A percentile compares a stretch with the other conserved stretches of the same genome.
Evolutionary conservation across 2,888 invertebrate genomes (phyloP).

Genomic region (Oligia strigilis): DNA sequence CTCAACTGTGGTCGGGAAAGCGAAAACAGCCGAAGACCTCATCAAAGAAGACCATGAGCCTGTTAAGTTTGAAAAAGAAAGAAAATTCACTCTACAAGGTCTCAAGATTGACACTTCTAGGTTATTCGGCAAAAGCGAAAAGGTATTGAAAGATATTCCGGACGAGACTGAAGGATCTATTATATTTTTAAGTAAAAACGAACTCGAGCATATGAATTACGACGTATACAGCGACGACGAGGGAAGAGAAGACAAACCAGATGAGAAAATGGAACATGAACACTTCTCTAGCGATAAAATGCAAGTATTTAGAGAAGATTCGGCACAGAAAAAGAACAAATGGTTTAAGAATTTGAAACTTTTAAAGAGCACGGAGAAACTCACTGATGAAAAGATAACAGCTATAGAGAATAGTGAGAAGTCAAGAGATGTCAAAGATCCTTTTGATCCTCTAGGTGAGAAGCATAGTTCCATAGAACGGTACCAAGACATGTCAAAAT

Average conservation of each 20-base stretch:
- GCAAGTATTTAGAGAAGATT: conserved; percentile 89
- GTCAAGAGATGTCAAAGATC: conserved; percentile 87
- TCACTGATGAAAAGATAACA: conserved; percentile 86
- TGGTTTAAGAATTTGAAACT: conserved; percentile 92
- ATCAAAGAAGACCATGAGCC: conserved; percentile 90
- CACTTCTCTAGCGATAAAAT: conserved; percentile 87
- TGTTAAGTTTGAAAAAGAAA: conserved; percentile 88
- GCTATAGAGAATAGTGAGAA: conserved; percentile 84
- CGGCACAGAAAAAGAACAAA: conserved; percentile 90
- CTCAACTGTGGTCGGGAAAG: conserved; percentile 82
- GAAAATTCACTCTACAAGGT: conserved; percentile 88
- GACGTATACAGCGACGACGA: conserved; percentile 89
- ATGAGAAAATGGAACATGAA: conserved; percentile 83
- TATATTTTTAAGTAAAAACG: conserved; percentile 92
- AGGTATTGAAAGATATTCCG: conserved; percentile 88
- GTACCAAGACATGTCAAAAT: conserved; percentile 93
- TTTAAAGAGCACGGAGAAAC: conserved; percentile 86
- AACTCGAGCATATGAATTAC: conserved; percentile 92
- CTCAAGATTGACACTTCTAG: conserved; percentile 88
- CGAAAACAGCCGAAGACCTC: conserved; percentile 89
- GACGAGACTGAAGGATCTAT: conserved; percentile 92
- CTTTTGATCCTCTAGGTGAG: conserved; percentile 91
- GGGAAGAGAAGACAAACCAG: conserved; percentile 86
- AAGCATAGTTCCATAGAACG: conserved; percentile 93
- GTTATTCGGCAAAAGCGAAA: conserved; percentile 89